These are phyloP conservation scores for Pantherophis alleghaniensis DNA, from an alignment of 2,797 vertebrate species.

Conservation along the genomic window DNA sequence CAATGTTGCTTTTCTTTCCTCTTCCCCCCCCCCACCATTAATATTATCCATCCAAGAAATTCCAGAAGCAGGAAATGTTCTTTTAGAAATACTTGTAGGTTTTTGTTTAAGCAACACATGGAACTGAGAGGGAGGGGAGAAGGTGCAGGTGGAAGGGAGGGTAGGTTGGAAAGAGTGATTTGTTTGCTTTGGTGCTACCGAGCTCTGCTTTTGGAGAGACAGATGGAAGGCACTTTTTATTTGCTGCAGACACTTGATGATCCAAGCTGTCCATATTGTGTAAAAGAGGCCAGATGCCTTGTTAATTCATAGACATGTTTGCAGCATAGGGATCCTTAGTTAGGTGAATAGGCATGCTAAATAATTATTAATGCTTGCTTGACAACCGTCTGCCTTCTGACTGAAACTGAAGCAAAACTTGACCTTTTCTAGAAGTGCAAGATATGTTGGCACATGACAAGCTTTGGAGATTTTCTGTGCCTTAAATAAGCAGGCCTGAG, in stretches of 20 bases:
- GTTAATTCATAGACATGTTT: constrained; percentile 75
- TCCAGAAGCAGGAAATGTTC: constrained; percentile 53
- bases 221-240: constrained; percentile 74
- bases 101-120: constrained; percentile 68
- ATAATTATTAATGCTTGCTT: constrained; percentile 73
- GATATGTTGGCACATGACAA: constrained; percentile 58
- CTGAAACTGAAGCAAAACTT: constrained; percentile 68
- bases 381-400: constrained; percentile 70
- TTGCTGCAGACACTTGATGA: constrained; percentile 73
- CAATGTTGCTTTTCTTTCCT: neutral
- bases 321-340: constrained; percentile 69
- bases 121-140: constrained; percentile 39
- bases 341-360: constrained; percentile 73
- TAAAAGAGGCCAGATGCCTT: constrained; percentile 73
- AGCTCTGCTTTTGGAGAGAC: constrained; percentile 70
- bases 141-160: constrained; percentile 25
- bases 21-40: neutral
- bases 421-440: constrained; percentile 65
- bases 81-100: constrained; percentile 52
- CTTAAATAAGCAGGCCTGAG: constrained; percentile 36
- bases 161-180: constrained; percentile 55
- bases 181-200: constrained; percentile 71
- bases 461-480: constrained; percentile 15
- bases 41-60: constrained; percentile 2
- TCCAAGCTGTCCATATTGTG: constrained; percentile 74